Evolutionary conservation across 2,888 invertebrate genomes (phyloP).

Genomic region (Mantis religiosa): DNA sequence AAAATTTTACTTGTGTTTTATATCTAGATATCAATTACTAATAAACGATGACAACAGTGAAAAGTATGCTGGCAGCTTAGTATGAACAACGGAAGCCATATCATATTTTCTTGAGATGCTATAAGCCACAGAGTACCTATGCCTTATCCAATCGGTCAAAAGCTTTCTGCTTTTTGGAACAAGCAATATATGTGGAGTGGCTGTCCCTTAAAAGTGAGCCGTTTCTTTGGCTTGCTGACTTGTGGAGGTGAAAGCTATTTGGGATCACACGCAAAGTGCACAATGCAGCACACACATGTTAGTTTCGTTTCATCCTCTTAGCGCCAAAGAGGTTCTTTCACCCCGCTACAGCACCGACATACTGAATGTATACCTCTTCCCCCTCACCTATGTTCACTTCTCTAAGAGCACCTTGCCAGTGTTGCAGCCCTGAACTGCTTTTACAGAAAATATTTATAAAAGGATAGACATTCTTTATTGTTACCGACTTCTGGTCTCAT

Average conservation of each 20-base stretch:
- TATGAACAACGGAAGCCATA: too few relatives aligned
- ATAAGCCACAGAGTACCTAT: too few relatives aligned
- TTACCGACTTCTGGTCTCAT: too few relatives aligned
- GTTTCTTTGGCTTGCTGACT: neutral
- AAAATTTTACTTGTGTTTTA: too few relatives aligned
- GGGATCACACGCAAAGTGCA: neutral
- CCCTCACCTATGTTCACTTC: neutral
- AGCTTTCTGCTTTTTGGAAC: neutral
- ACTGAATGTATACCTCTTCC: neutral
- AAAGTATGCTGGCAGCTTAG: too few relatives aligned
- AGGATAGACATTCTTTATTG: too few relatives aligned
- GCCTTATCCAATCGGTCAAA: neutral
- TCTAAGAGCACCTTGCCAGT: neutral
- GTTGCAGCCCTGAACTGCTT: neutral
- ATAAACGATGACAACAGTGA: too few relatives aligned
- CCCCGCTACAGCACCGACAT: neutral
- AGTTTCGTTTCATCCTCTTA: neutral
- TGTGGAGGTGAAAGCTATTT: neutral
- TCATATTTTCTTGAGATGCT: too few relatives aligned
- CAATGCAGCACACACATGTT: neutral
- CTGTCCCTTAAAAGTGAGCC: neutral
- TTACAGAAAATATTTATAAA: too few relatives aligned
- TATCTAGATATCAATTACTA: too few relatives aligned
- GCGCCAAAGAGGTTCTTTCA: neutral
- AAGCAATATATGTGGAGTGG: neutral